Evolutionary conservation across 2,888 invertebrate genomes (phyloP), one percentile per base, ranked within the genome.

Genomic region (Fabriciana adippe): DNA sequence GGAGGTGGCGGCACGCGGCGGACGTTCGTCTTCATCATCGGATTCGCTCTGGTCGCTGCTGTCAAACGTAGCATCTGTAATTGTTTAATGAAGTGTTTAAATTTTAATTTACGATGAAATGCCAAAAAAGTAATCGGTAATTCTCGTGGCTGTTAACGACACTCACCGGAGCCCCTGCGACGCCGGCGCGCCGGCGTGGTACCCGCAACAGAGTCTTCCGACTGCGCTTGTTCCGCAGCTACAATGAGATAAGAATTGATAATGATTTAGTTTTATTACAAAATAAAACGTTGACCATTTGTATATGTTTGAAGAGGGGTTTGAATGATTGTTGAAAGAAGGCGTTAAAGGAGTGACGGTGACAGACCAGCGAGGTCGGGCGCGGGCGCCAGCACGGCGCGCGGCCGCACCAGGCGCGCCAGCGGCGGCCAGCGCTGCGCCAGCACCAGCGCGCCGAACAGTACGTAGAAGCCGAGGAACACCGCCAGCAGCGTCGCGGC

Each of bases 1-100:
- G 55, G 69, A 57, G 70, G 68, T 62, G 59, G 72, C 70, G 45
- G 55, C 55, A 14, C 65, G 63, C 15, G 66, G 15, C 6, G 50
- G 16, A 18, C 14, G 35, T 18, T 63, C 56, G 8, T 78, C 78
- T 11, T 86, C 86, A 0, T 83, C 82, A 65, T 89, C 90, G 1
- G 88, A 80, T 74, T 89, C 87, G 75, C 91, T 91, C 75, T 80
- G 81, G 76, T 90, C 89, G 69, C 88, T 86, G 78, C 90, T 87
- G 79, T 91, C 92, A 75, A 88, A 90, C 1, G 91, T 91, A 8
- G 86, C 89, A 50, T 78, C 90, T 90, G 76, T 3, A 67, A 64
- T 26, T 59, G 11, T 26, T 18, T 26, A 26, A 11, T 26, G 8
- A 51, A 6, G 0, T 18, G 11, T 18, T 21, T 53, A 41, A 41